A percentile compares a stretch with the other conserved stretches of the same genome.
phyloP scores from a whole-genome alignment of 2,888 invertebrate species.

The Ametastegia equiseti region DNA sequence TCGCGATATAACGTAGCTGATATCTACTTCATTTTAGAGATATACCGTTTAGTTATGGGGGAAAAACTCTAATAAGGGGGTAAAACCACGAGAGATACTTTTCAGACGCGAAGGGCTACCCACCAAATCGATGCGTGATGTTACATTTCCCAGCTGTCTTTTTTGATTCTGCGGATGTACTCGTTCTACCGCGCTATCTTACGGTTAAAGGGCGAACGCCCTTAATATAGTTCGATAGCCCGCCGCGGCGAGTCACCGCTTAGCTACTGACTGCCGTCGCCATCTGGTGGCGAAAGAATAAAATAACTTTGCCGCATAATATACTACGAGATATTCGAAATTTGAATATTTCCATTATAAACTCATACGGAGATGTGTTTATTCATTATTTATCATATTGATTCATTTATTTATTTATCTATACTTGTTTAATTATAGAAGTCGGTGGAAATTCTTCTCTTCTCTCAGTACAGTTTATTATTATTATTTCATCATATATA shows the following conservation, averaged over 20 bases:
- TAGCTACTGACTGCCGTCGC: neutral
- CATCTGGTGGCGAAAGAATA: neutral
- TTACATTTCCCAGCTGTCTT: slow-evolving; percentile 73
- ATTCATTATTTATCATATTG: neutral
- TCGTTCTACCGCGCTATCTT: slow-evolving; percentile 60
- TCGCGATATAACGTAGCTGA: too few species aligned
- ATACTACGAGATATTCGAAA: neutral
- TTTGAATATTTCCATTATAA: too few species aligned
- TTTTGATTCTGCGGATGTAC: slow-evolving; percentile 72
- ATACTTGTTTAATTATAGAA: neutral
- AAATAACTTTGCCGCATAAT: neutral
- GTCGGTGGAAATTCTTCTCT: neutral
- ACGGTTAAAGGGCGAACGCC: slow-evolving; percentile 47
- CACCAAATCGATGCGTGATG: slow-evolving; percentile 73
- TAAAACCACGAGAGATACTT: slow-evolving; percentile 30
- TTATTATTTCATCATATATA: slow-evolving; percentile 48
- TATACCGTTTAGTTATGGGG: neutral
- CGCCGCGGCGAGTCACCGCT: neutral
- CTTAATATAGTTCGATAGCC: neutral
- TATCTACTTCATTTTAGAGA: too few species aligned
- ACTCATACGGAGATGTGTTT: too few species aligned
- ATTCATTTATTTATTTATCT: neutral
- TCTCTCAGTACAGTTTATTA: slow-evolving; percentile 60
- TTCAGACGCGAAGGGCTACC: slow-evolving; percentile 58
- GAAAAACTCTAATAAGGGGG: neutral